Evolutionary conservation across 2,888 invertebrate genomes (phyloP).

Genomic region (Ligdia adustata): DNA sequence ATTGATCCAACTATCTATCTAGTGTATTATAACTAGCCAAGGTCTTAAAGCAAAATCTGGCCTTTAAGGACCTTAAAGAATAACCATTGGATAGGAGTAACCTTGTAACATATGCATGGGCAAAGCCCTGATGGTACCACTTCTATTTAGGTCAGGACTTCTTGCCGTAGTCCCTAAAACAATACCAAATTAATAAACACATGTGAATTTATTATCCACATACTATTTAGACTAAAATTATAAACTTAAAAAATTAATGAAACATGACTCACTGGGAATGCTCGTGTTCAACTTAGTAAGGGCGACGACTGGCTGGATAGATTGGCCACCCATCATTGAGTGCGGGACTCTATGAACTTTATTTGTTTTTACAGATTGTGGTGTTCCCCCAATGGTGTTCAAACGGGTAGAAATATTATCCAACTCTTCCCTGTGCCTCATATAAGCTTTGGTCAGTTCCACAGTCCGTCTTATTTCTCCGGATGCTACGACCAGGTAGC

Average conservation of each 20-base stretch:
- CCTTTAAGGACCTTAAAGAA: too few relatives aligned
- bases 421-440: constrained; percentile 53
- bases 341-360: constrained; percentile 69
- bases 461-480: constrained; percentile 60
- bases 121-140: constrained; percentile 55
- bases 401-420: constrained; percentile 57
- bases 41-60: too few relatives aligned
- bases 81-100: too few relatives aligned
- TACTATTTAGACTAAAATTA: too few relatives aligned
- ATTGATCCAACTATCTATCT: too few relatives aligned
- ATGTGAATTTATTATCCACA: not conserved
- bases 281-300: constrained; percentile 60
- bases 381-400: constrained; percentile 61
- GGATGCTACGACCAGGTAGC: constrained; percentile 67
- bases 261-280: not conserved
- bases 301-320: constrained; percentile 72
- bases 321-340: constrained; percentile 66
- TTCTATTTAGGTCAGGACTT: constrained; percentile 54
- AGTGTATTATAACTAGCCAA: too few relatives aligned
- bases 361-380: constrained; percentile 44
- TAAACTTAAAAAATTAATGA: too few relatives aligned
- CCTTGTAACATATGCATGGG: constrained; percentile 75
- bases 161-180: constrained; percentile 49
- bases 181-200: not conserved
- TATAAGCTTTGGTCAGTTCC: constrained; percentile 60